Evolutionary conservation across 2,888 invertebrate species (phyloP).

Genomic region (Andrena bucephala): DNA sequence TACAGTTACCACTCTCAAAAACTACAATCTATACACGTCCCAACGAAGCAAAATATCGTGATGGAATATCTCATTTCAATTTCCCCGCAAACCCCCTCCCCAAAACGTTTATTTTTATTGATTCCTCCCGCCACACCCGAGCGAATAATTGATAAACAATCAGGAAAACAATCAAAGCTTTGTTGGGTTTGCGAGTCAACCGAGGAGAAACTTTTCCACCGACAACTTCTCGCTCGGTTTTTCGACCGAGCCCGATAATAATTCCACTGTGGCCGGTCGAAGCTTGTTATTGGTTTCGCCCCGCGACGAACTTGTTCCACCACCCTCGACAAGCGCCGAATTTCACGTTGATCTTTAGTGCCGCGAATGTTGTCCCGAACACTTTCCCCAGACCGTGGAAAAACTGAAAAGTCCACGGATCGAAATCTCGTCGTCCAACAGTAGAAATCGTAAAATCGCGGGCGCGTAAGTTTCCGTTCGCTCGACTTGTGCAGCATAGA

Average conservation of each 20-base stretch:
- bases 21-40: background rate
- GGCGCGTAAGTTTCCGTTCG: slow-evolving; percentile 35
- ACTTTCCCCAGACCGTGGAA: background rate
- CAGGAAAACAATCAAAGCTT: slow-evolving; percentile 19
- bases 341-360: slow-evolving; percentile 33
- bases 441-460: slow-evolving; percentile 42
- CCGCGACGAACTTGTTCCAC: slow-evolving; percentile 9
- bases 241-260: background rate
- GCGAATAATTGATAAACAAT: slow-evolving; percentile 15
- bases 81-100: background rate
- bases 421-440: background rate
- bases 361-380: background rate
- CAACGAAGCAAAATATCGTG: background rate
- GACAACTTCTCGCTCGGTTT: background rate
- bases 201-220: background rate
- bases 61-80: background rate
- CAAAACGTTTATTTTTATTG: background rate
- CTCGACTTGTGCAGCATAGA: slow-evolving; percentile 23
- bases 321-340: slow-evolving; percentile 5
- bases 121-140: background rate
- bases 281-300: slow-evolving; percentile 23
- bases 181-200: background rate
- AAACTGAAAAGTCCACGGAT: slow-evolving; percentile 9
- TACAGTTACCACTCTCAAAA: no score
- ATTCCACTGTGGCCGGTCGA: background rate